These are phyloP conservation scores for Diorhabda sublineata DNA, from an alignment of 1,140 invertebrate genomes.

Conservation along the genomic window DNA sequence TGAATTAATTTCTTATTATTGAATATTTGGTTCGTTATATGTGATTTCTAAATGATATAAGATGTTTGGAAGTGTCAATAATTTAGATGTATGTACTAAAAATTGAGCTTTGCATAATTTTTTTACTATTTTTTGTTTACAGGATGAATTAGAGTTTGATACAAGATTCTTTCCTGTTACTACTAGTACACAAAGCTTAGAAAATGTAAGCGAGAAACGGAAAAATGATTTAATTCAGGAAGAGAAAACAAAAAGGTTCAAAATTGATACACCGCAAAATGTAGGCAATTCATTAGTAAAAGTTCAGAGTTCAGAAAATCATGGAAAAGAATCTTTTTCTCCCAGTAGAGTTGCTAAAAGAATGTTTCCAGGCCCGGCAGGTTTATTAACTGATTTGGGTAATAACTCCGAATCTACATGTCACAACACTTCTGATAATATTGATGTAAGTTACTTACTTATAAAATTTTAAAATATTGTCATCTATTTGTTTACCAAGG, in stretches of 20 bases:
- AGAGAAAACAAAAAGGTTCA: not conserved
- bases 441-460: not conserved
- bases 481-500: not conserved
- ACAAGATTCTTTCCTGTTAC: not conserved
- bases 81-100: not conserved
- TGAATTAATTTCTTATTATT: too few relatives aligned
- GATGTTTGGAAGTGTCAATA: not conserved
- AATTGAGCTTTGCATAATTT: not conserved
- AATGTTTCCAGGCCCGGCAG: slow-evolving; percentile 32
- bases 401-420: not conserved
- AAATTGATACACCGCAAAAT: not conserved
- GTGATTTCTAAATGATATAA: not conserved
- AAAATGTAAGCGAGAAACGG: not conserved
- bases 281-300: not conserved
- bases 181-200: slow-evolving; percentile 6
- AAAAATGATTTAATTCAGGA: not conserved
- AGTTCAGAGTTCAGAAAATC: not conserved
- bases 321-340: not conserved
- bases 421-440: not conserved
- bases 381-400: slow-evolving; percentile 18
- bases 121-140: not conserved
- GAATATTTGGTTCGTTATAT: too few relatives aligned
- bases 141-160: slow-evolving; percentile 6
- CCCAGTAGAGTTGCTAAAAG: slow-evolving; percentile 19
- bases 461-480: not conserved